Evolutionary conservation across 2,888 invertebrate species (phyloP).

Genomic region (Plagiodera versicolora): DNA sequence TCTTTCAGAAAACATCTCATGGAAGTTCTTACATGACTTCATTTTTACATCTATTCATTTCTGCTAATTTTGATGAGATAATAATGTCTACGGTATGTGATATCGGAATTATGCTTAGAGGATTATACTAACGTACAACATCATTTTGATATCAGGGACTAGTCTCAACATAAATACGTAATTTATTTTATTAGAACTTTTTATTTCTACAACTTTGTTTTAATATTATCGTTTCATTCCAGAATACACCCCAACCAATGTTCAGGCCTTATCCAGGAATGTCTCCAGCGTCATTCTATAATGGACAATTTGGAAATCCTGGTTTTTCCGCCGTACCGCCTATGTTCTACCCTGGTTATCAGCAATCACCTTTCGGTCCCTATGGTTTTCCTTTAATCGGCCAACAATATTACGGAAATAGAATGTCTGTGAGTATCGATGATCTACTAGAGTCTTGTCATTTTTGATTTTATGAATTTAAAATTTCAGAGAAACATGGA

Average conservation of each 20-base stretch:
- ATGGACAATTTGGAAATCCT: slow-evolving; percentile 40
- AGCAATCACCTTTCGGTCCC: slow-evolving; percentile 47
- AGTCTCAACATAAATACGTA: too few species aligned
- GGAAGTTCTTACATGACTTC: too few species aligned
- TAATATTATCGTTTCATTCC: slow-evolving; percentile 27
- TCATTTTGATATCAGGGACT: too few species aligned
- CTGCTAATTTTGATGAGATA: too few species aligned
- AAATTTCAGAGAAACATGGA: slow-evolving; percentile 62
- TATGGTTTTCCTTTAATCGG: slow-evolving; percentile 54
- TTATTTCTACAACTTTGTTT: too few species aligned
- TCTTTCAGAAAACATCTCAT: too few species aligned
- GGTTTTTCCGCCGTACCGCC: slow-evolving; percentile 28
- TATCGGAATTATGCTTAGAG: too few species aligned
- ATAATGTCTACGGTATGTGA: too few species aligned
- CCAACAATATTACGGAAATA: slow-evolving; percentile 50
- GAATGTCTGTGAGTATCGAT: slow-evolving; percentile 60
- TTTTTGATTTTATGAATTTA: neutral
- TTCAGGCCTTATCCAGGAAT: slow-evolving; percentile 55
- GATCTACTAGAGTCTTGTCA: neutral
- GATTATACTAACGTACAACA: too few species aligned
- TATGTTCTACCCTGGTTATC: slow-evolving; percentile 57
- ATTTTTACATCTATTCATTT: too few species aligned
- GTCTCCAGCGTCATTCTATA: slow-evolving; percentile 45
- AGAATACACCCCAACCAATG: slow-evolving; percentile 51
- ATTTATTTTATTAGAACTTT: too few species aligned